A percentile compares a stretch with the other conserved stretches of the same genome.
Evolutionary conservation across 2,888 invertebrate genomes (phyloP).

Genomic region (Polylopha cassiicola): DNA sequence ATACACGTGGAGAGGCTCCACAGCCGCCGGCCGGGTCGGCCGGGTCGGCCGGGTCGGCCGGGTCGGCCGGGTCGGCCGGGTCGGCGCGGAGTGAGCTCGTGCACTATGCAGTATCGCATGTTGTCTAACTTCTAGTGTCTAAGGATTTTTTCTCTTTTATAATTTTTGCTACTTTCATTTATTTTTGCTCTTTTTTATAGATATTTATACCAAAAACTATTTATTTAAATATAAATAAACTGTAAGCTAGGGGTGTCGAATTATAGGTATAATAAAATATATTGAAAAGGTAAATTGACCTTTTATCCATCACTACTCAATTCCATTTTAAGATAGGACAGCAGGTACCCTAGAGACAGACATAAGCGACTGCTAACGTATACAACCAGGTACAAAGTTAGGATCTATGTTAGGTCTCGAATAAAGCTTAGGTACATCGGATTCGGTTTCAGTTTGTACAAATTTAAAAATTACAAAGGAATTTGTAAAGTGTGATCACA

Average conservation of each 20-base stretch:
- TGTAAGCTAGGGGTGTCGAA: slow-evolving; percentile 16
- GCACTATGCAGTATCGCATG: too few species aligned
- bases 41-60: too few species aligned
- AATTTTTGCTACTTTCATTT: slow-evolving; percentile 17
- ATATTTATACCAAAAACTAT: slow-evolving; percentile 19
- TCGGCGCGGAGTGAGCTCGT: too few species aligned
- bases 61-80: too few species aligned
- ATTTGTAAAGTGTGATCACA: too few species aligned
- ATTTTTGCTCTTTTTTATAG: slow-evolving; percentile 21
- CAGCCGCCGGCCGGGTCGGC: too few species aligned
- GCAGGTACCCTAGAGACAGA: slow-evolving; percentile 18
- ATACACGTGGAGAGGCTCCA: too few species aligned
- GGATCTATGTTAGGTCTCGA: slow-evolving; percentile 19
- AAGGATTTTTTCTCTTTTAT: slow-evolving; percentile 16
- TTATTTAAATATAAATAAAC: slow-evolving; percentile 11
- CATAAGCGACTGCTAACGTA: slow-evolving; percentile 13
- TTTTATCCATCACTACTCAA: slow-evolving; percentile 46
- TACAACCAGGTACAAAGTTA: slow-evolving; percentile 22
- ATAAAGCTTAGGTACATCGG: slow-evolving; percentile 16
- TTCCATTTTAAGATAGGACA: slow-evolving; percentile 38
- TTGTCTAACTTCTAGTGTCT: too few species aligned
- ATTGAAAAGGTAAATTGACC: slow-evolving; percentile 29
- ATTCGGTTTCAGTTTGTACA: slow-evolving; percentile 11
- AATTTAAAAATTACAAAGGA: slow-evolving; percentile 5
- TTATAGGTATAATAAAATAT: slow-evolving; percentile 25